These are phyloP conservation scores for Stegodyphus dumicola DNA, from an alignment of 1,140 invertebrate species.

Conservation along the genomic window DNA sequence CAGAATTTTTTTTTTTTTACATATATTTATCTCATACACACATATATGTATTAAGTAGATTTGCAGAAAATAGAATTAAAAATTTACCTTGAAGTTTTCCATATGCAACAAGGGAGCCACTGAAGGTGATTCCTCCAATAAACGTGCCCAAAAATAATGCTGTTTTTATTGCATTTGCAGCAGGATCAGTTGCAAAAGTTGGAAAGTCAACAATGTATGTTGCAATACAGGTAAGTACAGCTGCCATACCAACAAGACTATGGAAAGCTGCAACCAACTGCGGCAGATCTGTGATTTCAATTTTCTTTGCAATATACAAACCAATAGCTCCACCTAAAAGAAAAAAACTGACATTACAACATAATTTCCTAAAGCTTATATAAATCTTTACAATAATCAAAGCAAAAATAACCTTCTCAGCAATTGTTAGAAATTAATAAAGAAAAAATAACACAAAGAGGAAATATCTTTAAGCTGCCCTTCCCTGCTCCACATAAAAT, in stretches of 20 bases:
- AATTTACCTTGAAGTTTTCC: slow-evolving; percentile 82
- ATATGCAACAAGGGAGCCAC: slow-evolving; percentile 89
- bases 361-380: too few relatives aligned
- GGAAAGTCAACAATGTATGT: slow-evolving; percentile 87
- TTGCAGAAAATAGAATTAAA: too few relatives aligned
- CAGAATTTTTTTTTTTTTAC: too few relatives aligned
- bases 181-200: slow-evolving; percentile 84
- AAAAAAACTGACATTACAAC: not conserved
- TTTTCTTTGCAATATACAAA: slow-evolving; percentile 80
- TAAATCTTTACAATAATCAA: too few relatives aligned
- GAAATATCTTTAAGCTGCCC: too few relatives aligned
- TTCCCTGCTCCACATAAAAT: too few relatives aligned
- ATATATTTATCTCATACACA: too few relatives aligned
- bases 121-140: slow-evolving; percentile 91
- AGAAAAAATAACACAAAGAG: too few relatives aligned
- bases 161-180: slow-evolving; percentile 86
- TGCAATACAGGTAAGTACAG: slow-evolving; percentile 85
- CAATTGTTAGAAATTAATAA: too few relatives aligned
- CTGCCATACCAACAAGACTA: slow-evolving; percentile 87
- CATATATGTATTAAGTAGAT: too few relatives aligned
- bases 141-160: slow-evolving; percentile 89
- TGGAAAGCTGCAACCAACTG: slow-evolving; percentile 92
- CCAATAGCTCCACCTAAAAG: slow-evolving; percentile 74
- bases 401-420: too few relatives aligned
- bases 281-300: slow-evolving; percentile 89